Evolutionary conservation across 2,888 invertebrate genomes (phyloP).

Genomic region (Thereva unica): DNA sequence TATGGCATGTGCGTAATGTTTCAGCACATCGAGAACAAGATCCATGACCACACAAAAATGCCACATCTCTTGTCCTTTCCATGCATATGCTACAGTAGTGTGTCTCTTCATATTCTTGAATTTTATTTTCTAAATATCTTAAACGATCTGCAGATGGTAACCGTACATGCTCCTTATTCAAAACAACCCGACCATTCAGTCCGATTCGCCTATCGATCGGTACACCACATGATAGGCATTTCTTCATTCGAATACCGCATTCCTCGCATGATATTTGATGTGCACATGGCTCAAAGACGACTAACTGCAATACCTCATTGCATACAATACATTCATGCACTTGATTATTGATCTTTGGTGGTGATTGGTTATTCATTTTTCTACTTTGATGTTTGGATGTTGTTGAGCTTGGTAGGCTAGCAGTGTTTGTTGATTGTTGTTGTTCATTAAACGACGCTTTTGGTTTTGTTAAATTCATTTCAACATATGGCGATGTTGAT

Average conservation of each 20-base stretch:
- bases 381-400: conserved; percentile 41
- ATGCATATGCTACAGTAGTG: conserved; percentile 86
- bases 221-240: conserved; percentile 70
- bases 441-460: conserved; percentile 30
- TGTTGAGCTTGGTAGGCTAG: conserved; percentile 31
- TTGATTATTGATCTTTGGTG: conserved; percentile 48
- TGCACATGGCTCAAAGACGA: conserved; percentile 73
- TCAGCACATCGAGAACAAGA: conserved; percentile 82
- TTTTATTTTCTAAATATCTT: conserved; percentile 71
- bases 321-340: conserved; percentile 72
- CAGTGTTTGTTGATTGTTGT: conserved; percentile 29
- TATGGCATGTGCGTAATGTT: conserved; percentile 81
- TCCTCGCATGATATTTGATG: conserved; percentile 76
- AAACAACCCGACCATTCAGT: conserved; percentile 60
- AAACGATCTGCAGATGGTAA: conserved; percentile 70
- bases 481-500: conserved; percentile 43
- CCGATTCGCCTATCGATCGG: conserved; percentile 64
- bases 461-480: conserved; percentile 44
- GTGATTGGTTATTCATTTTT: conserved; percentile 40
- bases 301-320: conserved; percentile 67
- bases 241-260: conserved; percentile 76
- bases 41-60: conserved; percentile 86
- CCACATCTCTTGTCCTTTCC: conserved; percentile 80
- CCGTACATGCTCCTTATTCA: conserved; percentile 57
- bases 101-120: conserved; percentile 85